Base-by-base conservation (phyloP, 2,888 invertebrate species). In the Busseola fusca region DNA sequence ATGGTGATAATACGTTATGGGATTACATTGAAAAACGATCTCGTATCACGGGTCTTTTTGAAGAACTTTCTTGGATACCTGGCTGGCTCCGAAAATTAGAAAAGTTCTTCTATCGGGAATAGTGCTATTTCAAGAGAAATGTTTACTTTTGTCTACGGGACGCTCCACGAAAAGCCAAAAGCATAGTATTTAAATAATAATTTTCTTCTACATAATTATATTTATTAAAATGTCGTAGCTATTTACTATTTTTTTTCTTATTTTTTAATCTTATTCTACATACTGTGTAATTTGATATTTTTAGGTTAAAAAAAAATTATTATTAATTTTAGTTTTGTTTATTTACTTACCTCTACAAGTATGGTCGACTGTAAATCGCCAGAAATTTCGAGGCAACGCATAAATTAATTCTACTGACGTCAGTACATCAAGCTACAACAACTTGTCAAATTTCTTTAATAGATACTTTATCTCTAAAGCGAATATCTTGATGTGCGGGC, bases 161-260 rank as follows among this genome's bases (percentile, higher is more conserved):
- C 21, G 30, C 21, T n/a, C n/a, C n/a, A 48, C 25, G 25, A 37
- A 27, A 67, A 34, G 21, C n/a, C 18, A 58, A 30, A 12, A 68
- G 7, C 7, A 18, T n/a, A 45, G 25, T 45, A 64, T 56, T 71
- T 64, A 14, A 72, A 50, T 37, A 16, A 34, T 50, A 14, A 56
- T 30, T 64, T 50, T 42, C 21, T 58, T 50, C 14, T 50, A 50
- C 5, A 45, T 52, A n/a, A 18, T 73, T 58, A 52, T 52, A 42
- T 73, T 65, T 68, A 77, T 77, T 30, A n/a, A 58, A 54, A 73
- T 73, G 40, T 30, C 37, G 56, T 56, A 72, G 40, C 57, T 64
- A 69, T 52, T 56, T 37, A 73, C 27, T 25, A 21, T 30, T 18
- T 1, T 34, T 54, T 42, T 48, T 50, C 45, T 63, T 62, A 37